A percentile compares a stretch with the other conserved stretches of the same genome.
Conservation (phyloP, 2,888 invertebrate genomes). For the Zonitis immaculata region DNA sequence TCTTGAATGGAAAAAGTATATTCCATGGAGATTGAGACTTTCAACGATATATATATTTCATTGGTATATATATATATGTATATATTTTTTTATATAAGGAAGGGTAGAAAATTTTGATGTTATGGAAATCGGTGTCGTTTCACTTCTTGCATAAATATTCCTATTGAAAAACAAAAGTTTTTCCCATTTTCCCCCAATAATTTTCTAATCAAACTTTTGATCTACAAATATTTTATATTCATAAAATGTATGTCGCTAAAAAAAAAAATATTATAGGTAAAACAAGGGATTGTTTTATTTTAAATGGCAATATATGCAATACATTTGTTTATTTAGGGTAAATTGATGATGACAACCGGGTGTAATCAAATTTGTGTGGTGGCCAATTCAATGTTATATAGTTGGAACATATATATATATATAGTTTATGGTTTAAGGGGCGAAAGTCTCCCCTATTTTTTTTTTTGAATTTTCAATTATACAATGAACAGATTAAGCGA, state of each 20-base stretch:
- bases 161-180: no score
- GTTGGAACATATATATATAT: neutral
- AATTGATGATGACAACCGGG: neutral
- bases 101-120: neutral
- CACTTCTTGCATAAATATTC: no score
- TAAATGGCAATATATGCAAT: neutral
- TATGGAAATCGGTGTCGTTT: neutral
- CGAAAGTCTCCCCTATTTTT: neutral
- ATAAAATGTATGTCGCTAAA: no score
- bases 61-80: neutral
- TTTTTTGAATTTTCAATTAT: conserved; percentile 31
- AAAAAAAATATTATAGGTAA: no score
- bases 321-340: neutral
- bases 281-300: no score
- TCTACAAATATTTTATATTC: no score
- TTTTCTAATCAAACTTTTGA: no score
- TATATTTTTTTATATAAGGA: neutral
- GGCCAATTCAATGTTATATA: neutral
- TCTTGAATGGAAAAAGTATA: conserved; percentile 23
- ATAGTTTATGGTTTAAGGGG: no score
- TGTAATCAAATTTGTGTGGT: conserved; percentile 1
- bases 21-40: conserved; percentile 23
- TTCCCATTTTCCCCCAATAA: no score
- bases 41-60: conserved; percentile 7
- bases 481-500: conserved; percentile 36